phyloP scores from a whole-genome alignment of 2,113 vertebrate species.

The Mustela nigripes region DNA sequence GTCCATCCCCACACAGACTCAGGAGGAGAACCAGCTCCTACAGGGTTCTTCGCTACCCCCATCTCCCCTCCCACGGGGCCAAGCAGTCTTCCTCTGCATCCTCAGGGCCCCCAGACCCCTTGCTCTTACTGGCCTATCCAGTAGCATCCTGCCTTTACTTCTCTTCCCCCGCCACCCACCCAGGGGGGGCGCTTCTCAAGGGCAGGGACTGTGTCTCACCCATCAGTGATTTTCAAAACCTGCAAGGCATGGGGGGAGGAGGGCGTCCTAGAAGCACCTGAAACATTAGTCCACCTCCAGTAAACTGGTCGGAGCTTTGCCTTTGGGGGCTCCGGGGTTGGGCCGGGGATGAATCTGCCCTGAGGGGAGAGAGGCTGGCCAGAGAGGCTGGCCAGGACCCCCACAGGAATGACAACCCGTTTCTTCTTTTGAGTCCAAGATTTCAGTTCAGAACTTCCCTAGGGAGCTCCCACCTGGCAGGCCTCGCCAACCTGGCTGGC shows the following conservation, averaged over 20 bases:
- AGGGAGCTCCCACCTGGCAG: neutral
- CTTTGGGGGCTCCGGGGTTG: neutral
- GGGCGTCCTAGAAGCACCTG: neutral
- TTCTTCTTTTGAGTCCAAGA: neutral
- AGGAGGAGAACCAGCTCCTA: neutral
- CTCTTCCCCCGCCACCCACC: neutral
- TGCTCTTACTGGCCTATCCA: fast-evolving
- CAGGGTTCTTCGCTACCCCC: neutral
- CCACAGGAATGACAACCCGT: neutral
- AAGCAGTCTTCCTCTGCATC: neutral
- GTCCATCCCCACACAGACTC: neutral
- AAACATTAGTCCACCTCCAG: neutral
- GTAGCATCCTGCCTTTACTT: neutral
- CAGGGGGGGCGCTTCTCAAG: neutral
- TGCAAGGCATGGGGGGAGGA: neutral
- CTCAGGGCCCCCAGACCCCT: neutral
- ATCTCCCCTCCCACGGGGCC: too few species aligned
- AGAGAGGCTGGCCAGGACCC: too few species aligned
- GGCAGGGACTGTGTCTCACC: neutral
- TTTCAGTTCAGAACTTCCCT: neutral
- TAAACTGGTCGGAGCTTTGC: neutral
- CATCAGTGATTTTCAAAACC: neutral
- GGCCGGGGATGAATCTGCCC: neutral
- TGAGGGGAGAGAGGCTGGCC: neutral
- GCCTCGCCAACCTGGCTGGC: neutral